These are phyloP conservation scores for Staurois parvus DNA, from an alignment of 2,797 vertebrate genomes.

Conservation along the genomic window DNA sequence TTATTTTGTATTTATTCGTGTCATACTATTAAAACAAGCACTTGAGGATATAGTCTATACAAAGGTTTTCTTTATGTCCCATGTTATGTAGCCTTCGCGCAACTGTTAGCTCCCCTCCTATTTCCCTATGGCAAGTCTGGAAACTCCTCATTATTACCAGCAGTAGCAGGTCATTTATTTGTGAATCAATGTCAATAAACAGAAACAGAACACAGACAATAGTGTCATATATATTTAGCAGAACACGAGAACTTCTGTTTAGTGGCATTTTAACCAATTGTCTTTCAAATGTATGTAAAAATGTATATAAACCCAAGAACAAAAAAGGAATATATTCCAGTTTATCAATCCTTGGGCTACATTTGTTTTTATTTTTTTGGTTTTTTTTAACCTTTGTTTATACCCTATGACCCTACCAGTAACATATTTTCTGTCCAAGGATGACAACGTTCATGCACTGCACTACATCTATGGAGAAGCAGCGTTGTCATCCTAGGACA, in stretches of 20 bases:
- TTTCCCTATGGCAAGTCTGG: slow-evolving; percentile 39
- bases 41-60: slow-evolving; percentile 10
- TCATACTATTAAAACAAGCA: slow-evolving; percentile 25
- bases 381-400: no score
- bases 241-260: neutral
- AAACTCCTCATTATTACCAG: slow-evolving; percentile 8
- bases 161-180: slow-evolving; percentile 40
- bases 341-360: no score
- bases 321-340: no score
- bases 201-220: neutral
- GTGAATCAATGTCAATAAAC: slow-evolving; percentile 1
- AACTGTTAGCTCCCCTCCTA: slow-evolving; percentile 21
- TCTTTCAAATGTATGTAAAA: no score
- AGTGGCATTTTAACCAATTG: neutral
- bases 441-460: no score
- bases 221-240: neutral
- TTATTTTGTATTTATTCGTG: slow-evolving; percentile 15
- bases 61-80: slow-evolving; percentile 38
- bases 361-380: no score
- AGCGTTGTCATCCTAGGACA: no score
- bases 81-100: neutral
- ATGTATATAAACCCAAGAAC: no score
- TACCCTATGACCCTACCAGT: no score
- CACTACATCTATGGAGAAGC: no score
- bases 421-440: no score